A percentile compares a stretch with the other conserved stretches of the same genome.
Conservation (phyloP, 1,140 invertebrate genomes). For the Rhopalosiphum padi region DNA sequence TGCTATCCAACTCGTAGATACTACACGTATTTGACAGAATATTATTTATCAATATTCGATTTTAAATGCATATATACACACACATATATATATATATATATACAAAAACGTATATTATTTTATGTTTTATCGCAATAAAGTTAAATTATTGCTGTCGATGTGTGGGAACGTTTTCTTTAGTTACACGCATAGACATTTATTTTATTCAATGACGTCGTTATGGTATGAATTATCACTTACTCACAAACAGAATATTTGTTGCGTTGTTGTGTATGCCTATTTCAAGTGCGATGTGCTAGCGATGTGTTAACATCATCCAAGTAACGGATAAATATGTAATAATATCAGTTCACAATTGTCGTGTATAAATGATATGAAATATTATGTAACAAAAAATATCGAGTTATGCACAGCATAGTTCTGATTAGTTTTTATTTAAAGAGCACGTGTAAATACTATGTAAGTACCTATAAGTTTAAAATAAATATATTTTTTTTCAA, state of each 20-base stretch:
- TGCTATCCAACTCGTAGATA: background rate
- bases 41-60: conserved; percentile 23
- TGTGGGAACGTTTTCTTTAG: conserved; percentile 31
- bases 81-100: too few species aligned
- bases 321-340: background rate
- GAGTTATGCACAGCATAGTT: background rate
- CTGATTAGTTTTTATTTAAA: background rate
- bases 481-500: background rate
- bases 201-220: conserved; percentile 11
- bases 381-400: background rate
- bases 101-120: background rate
- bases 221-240: background rate
- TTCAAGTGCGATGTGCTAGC: background rate
- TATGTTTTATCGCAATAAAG: background rate
- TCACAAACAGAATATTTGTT: conserved; percentile 2
- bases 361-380: background rate
- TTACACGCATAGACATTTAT: too few species aligned
- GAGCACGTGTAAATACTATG: background rate
- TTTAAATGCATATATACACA: background rate
- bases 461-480: background rate
- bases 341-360: background rate
- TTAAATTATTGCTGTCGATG: conserved; percentile 30
- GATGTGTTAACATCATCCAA: background rate
- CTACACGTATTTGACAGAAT: background rate
- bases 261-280: background rate